Evolutionary conservation across 2,888 invertebrate species (phyloP).

Genomic region (Athalia circularis): DNA sequence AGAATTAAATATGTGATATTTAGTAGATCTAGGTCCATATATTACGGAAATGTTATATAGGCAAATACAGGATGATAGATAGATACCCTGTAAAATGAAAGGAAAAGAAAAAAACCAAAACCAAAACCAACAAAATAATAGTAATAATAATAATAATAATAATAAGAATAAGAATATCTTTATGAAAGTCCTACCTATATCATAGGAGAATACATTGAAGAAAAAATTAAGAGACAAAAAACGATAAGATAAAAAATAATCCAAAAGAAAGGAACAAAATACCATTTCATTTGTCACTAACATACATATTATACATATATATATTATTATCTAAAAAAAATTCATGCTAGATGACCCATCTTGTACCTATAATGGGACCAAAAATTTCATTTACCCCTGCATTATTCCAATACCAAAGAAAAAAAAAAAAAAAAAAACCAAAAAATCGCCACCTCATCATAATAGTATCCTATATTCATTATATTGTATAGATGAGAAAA

Average conservation of each 20-base stretch:
- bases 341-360: conserved; percentile 61
- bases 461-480: background rate
- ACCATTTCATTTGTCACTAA: background rate
- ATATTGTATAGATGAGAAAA: too few relatives aligned
- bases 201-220: conserved; percentile 50
- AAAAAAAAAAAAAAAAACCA: too few relatives aligned
- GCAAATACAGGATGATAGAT: conserved; percentile 52
- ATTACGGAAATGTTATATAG: conserved; percentile 57
- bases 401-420: background rate
- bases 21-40: conserved; percentile 63
- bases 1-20: conserved; percentile 68
- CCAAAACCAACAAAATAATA: background rate
- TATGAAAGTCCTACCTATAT: conserved; percentile 41
- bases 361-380: conserved; percentile 71
- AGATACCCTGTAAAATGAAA: conserved; percentile 42
- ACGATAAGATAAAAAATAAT: background rate
- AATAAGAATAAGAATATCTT: background rate
- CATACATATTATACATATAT: conserved; percentile 50
- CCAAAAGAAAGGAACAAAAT: background rate
- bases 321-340: conserved; percentile 52
- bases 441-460: background rate
- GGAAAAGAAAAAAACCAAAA: conserved; percentile 48
- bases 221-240: conserved; percentile 35
- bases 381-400: conserved; percentile 59
- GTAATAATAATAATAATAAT: conserved; percentile 6